Base-by-base conservation (phyloP, 2,888 invertebrate genomes). In the Cheilosia soror region DNA sequence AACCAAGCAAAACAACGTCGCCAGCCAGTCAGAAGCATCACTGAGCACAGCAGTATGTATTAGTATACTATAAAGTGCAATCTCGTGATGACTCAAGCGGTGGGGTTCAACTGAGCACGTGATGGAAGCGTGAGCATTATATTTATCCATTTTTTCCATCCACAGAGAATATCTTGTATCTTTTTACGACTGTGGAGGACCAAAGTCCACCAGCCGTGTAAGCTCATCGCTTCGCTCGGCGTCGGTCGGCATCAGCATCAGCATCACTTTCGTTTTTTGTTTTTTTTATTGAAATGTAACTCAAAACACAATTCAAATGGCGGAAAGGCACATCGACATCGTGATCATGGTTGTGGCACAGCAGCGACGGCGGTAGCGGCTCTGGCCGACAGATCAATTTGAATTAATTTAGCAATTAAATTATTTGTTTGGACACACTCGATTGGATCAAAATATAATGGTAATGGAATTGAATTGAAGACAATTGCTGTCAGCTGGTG, bases 41-140 rank as follows among this genome's bases (percentile, higher is more conserved):
- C 0, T 20, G 20, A 20, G 2, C 25, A 27, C 37, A 31, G 44
- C 51, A 31, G 3, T 7, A 51, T n/a, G n/a, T n/a, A n/a, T n/a
- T n/a, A n/a, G n/a, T n/a, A n/a, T n/a, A n/a, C n/a, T n/a, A n/a
- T 68, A 78, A 78, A 73, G 66, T 75, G 72, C 68, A 51, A 75
- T 81, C 85, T 81, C 85, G 81, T 76, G 85, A 85, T 85, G 85
- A 85, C 68, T 85, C 85, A 85, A 81, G 72, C 51, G 72, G 76
- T 80, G 71, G 63, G 75, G 51, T 55, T 75, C 66, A 42, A 37
- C 62, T 62, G 72, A 85, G 66, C 85, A 85, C 81, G 85, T 81
- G 85, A 85, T 85, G 62, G 63, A 85, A 81, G 85, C 85, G 80
- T 85, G 85, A 65, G 57, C 68, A 62, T 20, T 72, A 42, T 68